Evolutionary conservation across 2,888 invertebrate genomes (phyloP), one percentile per base, ranked within the genome.

Genomic region (Tenthredo mesomela): DNA sequence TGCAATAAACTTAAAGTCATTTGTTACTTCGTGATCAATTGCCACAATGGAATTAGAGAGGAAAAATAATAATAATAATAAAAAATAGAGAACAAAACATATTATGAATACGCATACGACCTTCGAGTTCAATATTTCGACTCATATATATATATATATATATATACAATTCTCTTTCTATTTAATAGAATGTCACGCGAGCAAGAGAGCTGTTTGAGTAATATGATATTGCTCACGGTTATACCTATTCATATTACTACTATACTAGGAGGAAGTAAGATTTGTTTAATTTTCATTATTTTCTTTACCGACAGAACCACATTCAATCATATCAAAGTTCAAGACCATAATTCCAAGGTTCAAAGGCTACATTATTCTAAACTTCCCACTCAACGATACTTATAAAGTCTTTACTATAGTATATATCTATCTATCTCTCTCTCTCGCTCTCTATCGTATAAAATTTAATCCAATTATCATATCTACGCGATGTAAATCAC

Each of bases 381-480:
- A 54, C 54, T 54, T 47, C 54, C 54, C n/a, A 54, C 54, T 54
- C 54, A n/a, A 54, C 54, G n/a, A n/a, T 54, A 54, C 18, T n/a
- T n/a, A 18, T 6, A 7, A n/a, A 54, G n/a, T 54, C n/a, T 54
- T 54, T 6, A 54, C 54, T 54, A n/a, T n/a, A n/a, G n/a, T n/a
- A n/a, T n/a, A n/a, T n/a, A n/a, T n/a, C n/a, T n/a, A n/a, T n/a
- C n/a, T 18, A 2, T 50, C 50, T 50, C n/a, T 54, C 29, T 29
- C 29, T 29, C 50, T 54, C 54, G 7, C n/a, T 54, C 29, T 29
- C 29, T 29, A 18, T 54, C 54, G 7, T 54, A 6, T 7, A 1
- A n/a, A 54, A 54, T 54, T 54, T n/a, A n/a, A 54, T 54, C n/a
- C n/a, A 54, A 54, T 54, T 54, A 54, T 54, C 54, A n/a, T n/a